phyloP scores from a whole-genome alignment of 2,113 vertebrate genomes.

The Melanocharis versteri region DNA sequence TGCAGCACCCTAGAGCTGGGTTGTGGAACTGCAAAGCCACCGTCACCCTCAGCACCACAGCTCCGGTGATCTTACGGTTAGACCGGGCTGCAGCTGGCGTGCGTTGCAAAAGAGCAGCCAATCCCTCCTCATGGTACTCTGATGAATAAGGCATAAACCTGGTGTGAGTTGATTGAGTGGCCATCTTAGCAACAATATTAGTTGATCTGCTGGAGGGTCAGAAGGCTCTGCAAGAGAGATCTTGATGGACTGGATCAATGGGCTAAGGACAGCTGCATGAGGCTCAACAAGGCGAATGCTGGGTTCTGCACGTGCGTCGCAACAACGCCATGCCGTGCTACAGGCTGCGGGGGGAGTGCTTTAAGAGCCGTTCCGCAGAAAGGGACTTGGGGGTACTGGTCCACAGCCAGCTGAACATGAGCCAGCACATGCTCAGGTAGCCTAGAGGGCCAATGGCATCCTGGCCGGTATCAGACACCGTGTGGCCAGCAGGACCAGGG shows the following conservation, averaged over 20 bases:
- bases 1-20: background rate
- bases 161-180: background rate
- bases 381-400: background rate
- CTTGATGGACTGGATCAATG: background rate
- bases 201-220: background rate
- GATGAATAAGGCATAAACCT: background rate
- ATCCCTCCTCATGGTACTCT: background rate
- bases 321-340: background rate
- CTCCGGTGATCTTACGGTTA: background rate
- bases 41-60: background rate
- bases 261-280: background rate
- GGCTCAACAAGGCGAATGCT: background rate
- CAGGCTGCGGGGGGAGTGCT: background rate
- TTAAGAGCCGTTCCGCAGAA: background rate
- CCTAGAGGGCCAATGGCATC: background rate
- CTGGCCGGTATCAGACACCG: background rate
- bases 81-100: rapidly evolving
- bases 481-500: background rate
- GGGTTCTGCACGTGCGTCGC: background rate
- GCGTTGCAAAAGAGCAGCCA: background rate
- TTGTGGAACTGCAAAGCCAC: background rate
- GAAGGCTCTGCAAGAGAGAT: background rate
- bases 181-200: background rate
- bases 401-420: background rate
- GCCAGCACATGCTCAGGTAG: background rate